These are phyloP conservation scores for Desmodus rotundus DNA, from an alignment of 2,113 vertebrate species.

Conservation along the genomic window DNA sequence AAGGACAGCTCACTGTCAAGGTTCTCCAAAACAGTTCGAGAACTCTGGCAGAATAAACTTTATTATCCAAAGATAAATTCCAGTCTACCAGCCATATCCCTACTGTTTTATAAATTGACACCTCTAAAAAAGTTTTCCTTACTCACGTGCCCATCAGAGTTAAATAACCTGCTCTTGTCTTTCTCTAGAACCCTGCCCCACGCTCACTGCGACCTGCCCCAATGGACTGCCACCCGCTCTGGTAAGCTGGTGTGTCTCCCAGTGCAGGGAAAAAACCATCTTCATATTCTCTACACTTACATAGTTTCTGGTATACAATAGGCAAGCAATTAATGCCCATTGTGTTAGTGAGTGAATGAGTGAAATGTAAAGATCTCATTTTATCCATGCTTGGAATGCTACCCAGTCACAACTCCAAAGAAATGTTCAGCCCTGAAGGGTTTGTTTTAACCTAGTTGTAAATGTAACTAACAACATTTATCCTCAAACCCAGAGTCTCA, in stretches of 20 bases:
- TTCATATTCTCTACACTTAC: background rate
- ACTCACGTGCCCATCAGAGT: too few relatives aligned
- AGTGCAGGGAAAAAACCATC: background rate
- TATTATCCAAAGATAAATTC: background rate
- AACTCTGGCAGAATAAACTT: background rate
- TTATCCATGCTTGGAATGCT: background rate
- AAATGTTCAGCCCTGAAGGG: background rate
- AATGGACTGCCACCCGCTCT: background rate
- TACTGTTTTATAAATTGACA: background rate
- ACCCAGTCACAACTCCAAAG: background rate
- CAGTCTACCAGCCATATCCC: background rate
- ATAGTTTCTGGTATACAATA: background rate
- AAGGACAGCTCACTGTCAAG: background rate
- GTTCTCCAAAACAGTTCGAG: background rate
- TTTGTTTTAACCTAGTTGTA: background rate
- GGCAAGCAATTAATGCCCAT: background rate
- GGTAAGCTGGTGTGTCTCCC: background rate
- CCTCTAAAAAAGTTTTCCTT: background rate
- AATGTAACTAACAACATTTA: background rate
- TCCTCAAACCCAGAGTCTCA: background rate
- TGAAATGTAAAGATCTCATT: background rate
- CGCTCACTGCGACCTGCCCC: rapidly evolving
- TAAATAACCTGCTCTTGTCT: too few relatives aligned
- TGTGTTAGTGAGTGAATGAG: too few relatives aligned
- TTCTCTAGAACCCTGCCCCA: background rate